Conservation (phyloP, 2,797 vertebrate species). For the Hydrocynus forskahlii region DNA sequence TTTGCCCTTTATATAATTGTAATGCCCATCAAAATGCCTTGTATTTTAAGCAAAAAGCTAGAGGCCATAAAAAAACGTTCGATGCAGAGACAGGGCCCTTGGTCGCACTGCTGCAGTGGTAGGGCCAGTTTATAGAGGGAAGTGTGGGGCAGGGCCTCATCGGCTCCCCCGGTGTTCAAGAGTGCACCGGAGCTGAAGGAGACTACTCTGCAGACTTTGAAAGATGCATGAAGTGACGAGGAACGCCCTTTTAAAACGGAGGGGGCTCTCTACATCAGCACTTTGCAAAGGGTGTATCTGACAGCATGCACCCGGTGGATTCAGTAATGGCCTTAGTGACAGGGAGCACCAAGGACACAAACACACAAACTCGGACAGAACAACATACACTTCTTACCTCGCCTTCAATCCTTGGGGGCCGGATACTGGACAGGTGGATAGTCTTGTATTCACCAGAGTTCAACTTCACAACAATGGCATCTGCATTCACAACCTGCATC, state of each 20-base stretch:
- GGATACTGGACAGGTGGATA: conserved; percentile 95
- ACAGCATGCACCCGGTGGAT: conserved; percentile 42
- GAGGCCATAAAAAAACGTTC: neutral
- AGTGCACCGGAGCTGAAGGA: neutral
- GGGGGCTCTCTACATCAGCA: conserved; percentile 48
- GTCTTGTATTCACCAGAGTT: conserved; percentile 95
- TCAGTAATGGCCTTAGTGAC: conserved; percentile 46
- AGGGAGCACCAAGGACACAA: conserved; percentile 28
- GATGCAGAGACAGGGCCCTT: neutral
- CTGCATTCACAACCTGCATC: conserved; percentile 95
- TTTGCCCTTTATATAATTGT: no score
- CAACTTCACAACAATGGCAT: conserved; percentile 93
- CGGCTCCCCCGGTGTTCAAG: conserved; percentile 34
- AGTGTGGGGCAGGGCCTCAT: neutral
- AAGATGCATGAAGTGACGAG: conserved; percentile 46
- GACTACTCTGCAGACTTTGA: conserved; percentile 31
- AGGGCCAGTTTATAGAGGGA: conserved; percentile 16
- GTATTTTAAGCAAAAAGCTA: neutral
- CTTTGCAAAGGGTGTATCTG: conserved; percentile 47
- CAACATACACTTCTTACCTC: conserved; percentile 73
- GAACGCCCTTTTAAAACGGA: conserved; percentile 40
- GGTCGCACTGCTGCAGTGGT: neutral
- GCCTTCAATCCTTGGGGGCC: conserved; percentile 91
- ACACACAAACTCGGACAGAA: neutral
- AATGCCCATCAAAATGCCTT: no score